phyloP scores from a whole-genome alignment of 35 echinoderm and acorn worm species.

The Apostichopus parvimensis region DNA sequence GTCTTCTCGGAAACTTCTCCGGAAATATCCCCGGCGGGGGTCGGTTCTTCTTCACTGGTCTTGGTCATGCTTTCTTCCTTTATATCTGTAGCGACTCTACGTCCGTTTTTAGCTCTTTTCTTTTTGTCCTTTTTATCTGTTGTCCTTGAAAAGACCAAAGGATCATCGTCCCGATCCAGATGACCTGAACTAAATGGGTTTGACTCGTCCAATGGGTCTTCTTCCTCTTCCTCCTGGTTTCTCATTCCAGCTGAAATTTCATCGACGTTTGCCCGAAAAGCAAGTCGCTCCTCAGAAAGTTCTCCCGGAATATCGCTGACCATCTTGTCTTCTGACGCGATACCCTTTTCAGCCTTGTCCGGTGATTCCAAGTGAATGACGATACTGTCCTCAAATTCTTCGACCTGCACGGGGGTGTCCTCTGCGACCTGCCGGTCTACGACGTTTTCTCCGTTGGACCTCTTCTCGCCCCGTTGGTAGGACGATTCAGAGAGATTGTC shows the following conservation, averaged over 20 bases:
- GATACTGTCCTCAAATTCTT: slow-evolving; percentile 70
- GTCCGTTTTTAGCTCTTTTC: background rate
- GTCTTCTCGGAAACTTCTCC: background rate
- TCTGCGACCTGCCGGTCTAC: background rate
- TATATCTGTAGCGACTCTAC: background rate
- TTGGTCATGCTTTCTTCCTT: background rate
- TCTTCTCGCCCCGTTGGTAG: background rate
- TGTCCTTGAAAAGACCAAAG: background rate
- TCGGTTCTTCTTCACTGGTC: background rate
- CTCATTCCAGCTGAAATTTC: background rate
- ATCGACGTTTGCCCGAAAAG: background rate
- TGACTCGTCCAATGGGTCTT: background rate
- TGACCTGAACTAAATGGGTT: slow-evolving; percentile 2
- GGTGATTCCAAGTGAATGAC: slow-evolving; percentile 62
- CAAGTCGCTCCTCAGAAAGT: background rate
- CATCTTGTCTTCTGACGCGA: background rate
- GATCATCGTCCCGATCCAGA: background rate
- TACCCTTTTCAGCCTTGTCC: background rate
- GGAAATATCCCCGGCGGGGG: background rate
- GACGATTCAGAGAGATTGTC: background rate
- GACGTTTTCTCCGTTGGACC: background rate
- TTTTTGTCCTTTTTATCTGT: background rate
- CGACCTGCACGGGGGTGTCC: slow-evolving; percentile 23
- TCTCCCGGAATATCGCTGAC: background rate
- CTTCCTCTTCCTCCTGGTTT: background rate